Evolutionary conservation across 2,888 invertebrate species (phyloP).

Genomic region (Eupithecia dodoneata): DNA sequence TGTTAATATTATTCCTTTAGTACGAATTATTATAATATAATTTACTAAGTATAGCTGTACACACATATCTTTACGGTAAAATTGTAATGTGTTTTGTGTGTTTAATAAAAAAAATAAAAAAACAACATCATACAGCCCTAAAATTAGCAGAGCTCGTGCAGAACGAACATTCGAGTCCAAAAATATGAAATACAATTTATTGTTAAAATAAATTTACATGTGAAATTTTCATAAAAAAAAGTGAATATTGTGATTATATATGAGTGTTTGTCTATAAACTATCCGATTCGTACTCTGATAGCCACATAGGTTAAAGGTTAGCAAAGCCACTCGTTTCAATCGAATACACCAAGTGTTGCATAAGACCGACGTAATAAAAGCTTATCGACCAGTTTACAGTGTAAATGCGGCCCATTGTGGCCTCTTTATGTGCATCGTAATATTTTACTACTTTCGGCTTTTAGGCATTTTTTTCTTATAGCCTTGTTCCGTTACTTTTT

Average conservation of each 20-base stretch:
- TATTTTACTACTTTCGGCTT: slow-evolving; percentile 78
- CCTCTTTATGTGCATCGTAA: slow-evolving; percentile 78
- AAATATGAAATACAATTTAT: too few relatives aligned
- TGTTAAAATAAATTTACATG: too few relatives aligned
- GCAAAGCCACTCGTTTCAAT: neutral
- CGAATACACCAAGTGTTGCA: neutral
- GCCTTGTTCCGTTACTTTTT: slow-evolving; percentile 43
- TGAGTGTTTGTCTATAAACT: too few relatives aligned
- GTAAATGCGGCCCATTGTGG: slow-evolving; percentile 63
- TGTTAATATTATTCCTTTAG: too few relatives aligned
- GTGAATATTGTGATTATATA: too few relatives aligned
- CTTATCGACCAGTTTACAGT: slow-evolving; percentile 7
- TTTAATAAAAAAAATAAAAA: too few relatives aligned
- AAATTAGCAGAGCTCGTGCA: neutral
- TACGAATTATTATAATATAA: too few relatives aligned
- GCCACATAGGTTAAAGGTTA: neutral
- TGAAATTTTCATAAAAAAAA: too few relatives aligned
- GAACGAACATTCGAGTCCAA: too few relatives aligned
- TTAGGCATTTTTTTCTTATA: slow-evolving; percentile 53
- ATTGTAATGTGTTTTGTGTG: too few relatives aligned
- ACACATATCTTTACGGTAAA: too few relatives aligned
- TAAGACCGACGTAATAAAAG: neutral
- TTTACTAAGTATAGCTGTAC: too few relatives aligned
- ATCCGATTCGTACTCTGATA: neutral
- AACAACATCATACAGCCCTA: neutral